Base-by-base conservation (phyloP, 2,888 invertebrate genomes). In the Drosophila anceps region DNA sequence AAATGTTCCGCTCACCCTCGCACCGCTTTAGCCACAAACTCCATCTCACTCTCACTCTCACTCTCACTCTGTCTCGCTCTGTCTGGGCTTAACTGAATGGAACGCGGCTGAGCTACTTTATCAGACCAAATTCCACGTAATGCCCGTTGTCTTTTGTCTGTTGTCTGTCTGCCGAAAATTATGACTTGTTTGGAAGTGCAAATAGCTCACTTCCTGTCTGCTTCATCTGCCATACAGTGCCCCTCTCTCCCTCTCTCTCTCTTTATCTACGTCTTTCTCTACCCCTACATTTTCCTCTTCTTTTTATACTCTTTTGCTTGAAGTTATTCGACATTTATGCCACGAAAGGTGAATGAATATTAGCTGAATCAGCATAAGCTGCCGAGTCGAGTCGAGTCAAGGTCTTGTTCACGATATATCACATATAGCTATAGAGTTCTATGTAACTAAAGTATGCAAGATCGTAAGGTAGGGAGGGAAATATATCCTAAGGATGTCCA, bases 171-270 rank as follows among this genome's bases (percentile, higher is more conserved):
- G 84, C 81, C 88, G 80, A 90, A 88, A 87, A 88, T 90, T 90
- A 86, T 86, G 86, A 85, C 88, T 90, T 88, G 88, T 88, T 88
- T 83, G 72, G 75, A 88, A 85, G 90, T 88, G 88, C 83, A 87
- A 87, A 90, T 87, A 88, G 87, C 83, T 78, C 72, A 90, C 90
- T 87, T 87, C 87, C 87, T 86, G 88, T 81, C 79, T 73, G 64
- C 44, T 18, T 60, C 41, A 59, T 60, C 63, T 74, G 37, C 35
- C 15, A 12, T 29, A 29, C 20, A 18, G 4, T 29, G 31, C 7
- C 24, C 33, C 58, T 33, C 46, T 33, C 20, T 7, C n/a, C 18
- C 41, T 27, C 57, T 10, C 51, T 37, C 12, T 33, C 44, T 13
- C 50, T 18, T 2, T 13, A 66, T 53, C 29, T 20, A n/a, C n/a